Evolutionary conservation across 2,113 vertebrate genomes (phyloP).

Genomic region (Mystacornis crossleyi): DNA sequence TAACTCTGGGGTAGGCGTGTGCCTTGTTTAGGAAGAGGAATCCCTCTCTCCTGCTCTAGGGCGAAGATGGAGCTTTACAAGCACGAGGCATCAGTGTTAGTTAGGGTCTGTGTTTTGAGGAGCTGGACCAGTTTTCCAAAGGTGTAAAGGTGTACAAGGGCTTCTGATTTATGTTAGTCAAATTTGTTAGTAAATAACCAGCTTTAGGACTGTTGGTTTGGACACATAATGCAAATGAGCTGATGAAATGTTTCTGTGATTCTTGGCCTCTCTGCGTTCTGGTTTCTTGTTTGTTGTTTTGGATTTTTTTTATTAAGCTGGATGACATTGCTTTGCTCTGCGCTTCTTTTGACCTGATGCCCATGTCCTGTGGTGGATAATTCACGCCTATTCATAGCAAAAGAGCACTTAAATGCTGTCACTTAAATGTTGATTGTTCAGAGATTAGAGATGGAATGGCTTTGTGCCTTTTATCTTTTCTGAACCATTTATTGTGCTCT

Average conservation of each 20-base stretch:
- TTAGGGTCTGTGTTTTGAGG: neutral
- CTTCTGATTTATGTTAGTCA: neutral
- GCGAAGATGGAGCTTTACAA: neutral
- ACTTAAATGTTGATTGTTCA: constrained; percentile 21
- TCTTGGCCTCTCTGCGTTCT: neutral
- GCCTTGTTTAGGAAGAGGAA: neutral
- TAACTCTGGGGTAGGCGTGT: neutral
- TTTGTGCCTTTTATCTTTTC: constrained; percentile 46
- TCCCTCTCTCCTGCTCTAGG: neutral
- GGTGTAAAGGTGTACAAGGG: neutral
- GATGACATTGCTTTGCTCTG: neutral
- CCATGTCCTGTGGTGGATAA: neutral
- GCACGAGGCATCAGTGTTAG: fast-evolving
- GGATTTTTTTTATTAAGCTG: neutral
- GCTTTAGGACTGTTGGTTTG: neutral
- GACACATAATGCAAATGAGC: neutral
- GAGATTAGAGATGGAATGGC: constrained; percentile 34
- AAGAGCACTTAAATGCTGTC: constrained; percentile 32
- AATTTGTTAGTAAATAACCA: neutral
- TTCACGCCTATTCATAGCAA: neutral
- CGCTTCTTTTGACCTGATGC: neutral
- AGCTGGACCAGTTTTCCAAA: neutral
- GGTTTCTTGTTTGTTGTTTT: neutral
- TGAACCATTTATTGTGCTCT: neutral
- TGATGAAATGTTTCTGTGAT: neutral